These are phyloP conservation scores for Pseudochirops corinnae DNA, from an alignment of 2,797 vertebrate species.

Conservation along the genomic window DNA sequence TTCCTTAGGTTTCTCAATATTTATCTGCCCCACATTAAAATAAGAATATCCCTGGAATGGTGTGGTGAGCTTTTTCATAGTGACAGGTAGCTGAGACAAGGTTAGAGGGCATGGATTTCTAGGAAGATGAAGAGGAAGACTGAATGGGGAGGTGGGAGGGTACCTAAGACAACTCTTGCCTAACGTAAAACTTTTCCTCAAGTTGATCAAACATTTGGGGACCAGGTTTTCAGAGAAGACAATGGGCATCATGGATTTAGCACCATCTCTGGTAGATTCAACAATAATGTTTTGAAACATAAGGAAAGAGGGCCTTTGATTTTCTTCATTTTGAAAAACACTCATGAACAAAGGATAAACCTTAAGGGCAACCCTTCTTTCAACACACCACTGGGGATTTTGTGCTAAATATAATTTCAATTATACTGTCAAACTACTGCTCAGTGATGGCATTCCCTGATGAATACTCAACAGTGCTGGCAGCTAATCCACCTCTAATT, in stretches of 20 bases:
- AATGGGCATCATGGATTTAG: not conserved
- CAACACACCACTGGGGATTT: slow-evolving; percentile 15
- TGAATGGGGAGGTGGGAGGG: not conserved
- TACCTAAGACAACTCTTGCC: not conserved
- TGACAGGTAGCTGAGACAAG: not conserved
- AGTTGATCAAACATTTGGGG: not conserved
- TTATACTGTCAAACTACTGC: slow-evolving; percentile 8
- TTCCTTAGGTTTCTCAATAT: not conserved
- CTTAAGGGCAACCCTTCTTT: not conserved
- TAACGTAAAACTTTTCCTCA: not conserved
- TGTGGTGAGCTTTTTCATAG: not conserved
- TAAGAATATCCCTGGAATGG: not conserved
- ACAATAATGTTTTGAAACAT: not conserved
- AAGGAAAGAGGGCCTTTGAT: not conserved
- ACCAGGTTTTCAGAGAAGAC: not conserved
- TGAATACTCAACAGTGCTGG: not conserved
- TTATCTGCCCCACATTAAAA: not conserved
- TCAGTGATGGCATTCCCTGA: not conserved
- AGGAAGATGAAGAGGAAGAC: not conserved
- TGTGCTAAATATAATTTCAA: slow-evolving; percentile 42
- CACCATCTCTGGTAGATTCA: not conserved
- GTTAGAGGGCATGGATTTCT: not conserved
- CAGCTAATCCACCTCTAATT: not conserved
- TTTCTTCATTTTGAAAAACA: not conserved
- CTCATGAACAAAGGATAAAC: not conserved